phyloP scores from a whole-genome alignment of 1,140 invertebrate genomes.

The Amyelois transitella region DNA sequence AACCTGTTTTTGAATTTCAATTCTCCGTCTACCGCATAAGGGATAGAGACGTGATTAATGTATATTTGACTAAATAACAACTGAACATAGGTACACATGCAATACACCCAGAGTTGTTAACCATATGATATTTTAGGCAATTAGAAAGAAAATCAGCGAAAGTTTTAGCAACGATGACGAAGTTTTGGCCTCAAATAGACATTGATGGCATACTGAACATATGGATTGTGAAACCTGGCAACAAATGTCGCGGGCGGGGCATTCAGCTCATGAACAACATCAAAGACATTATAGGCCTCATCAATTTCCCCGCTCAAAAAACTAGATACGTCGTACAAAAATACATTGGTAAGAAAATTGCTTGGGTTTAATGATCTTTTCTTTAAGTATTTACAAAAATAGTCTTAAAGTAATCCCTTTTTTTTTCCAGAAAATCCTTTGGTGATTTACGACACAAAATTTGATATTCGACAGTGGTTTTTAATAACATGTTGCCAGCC shows the following conservation, averaged over 20 bases:
- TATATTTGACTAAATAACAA: no score
- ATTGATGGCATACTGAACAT: constrained; percentile 90
- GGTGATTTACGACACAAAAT: constrained; percentile 93
- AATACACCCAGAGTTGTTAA: no score
- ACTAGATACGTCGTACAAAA: constrained; percentile 94
- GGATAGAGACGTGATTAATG: no score
- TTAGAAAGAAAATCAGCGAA: constrained; percentile 60
- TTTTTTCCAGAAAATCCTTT: constrained; percentile 83
- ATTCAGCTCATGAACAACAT: constrained; percentile 91
- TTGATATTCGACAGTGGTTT: constrained; percentile 96
- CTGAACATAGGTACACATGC: no score
- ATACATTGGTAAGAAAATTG: constrained; percentile 86
- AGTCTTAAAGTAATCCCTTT: neutral
- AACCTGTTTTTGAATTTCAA: no score
- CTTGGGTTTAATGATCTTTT: neutral
- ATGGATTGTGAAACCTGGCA: constrained; percentile 97
- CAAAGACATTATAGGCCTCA: constrained; percentile 87
- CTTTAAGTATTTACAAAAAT: neutral
- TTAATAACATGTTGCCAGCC: constrained; percentile 92
- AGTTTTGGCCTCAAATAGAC: constrained; percentile 86
- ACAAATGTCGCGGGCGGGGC: constrained; percentile 92
- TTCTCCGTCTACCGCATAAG: no score
- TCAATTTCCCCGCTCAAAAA: constrained; percentile 78
- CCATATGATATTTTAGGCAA: constrained; percentile 39
- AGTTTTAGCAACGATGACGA: constrained; percentile 63